A percentile compares a stretch with the other conserved stretches of the same genome.
Conservation (phyloP, 2,888 invertebrate genomes). For the Mythimna ferrago region DNA sequence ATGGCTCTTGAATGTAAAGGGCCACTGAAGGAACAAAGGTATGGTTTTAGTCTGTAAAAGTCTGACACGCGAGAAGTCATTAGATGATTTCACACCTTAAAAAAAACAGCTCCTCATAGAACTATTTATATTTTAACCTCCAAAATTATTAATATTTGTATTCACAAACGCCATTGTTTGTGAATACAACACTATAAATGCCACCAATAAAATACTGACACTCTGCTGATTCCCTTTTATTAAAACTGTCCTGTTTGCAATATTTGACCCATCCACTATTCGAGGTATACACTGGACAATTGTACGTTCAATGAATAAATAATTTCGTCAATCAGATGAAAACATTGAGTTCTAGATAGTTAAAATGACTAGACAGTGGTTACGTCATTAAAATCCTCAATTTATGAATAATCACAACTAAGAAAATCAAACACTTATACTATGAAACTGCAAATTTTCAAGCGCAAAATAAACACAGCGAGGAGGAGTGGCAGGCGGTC, state of each 20-base stretch:
- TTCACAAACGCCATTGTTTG: not conserved
- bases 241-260: not conserved
- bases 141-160: not conserved
- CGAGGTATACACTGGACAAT: not conserved
- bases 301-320: not conserved
- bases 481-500: no score
- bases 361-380: not conserved
- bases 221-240: not conserved
- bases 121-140: not conserved
- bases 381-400: slow-evolving; percentile 34
- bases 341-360: not conserved
- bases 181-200: no score
- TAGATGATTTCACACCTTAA: no score
- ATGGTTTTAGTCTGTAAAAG: no score
- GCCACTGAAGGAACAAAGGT: no score
- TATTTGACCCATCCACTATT: not conserved
- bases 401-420: slow-evolving; percentile 24
- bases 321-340: not conserved
- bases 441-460: slow-evolving; percentile 16
- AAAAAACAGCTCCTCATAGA: no score
- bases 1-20: no score
- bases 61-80: no score
- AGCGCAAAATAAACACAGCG: slow-evolving; percentile 1
- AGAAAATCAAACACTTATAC: slow-evolving; percentile 10
- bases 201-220: not conserved